Percentiles rank a stretch among this genome's conserved stretches.
These are phyloP conservation scores for Rhagophthalmus giganteus DNA, from an alignment of 2,888 invertebrate genomes.

Conservation along the genomic window DNA sequence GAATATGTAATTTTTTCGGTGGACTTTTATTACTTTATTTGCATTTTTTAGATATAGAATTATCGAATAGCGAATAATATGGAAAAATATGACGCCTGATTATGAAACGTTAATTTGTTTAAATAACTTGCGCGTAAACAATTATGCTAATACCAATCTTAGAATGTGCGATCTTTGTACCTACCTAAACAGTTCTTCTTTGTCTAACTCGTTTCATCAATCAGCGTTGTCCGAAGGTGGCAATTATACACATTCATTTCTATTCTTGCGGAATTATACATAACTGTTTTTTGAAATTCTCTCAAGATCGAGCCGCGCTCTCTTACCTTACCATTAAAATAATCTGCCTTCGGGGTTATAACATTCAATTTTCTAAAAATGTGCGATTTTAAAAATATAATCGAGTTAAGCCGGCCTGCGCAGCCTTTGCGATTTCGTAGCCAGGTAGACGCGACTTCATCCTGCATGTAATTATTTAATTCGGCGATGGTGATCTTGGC, in stretches of 20 bases:
- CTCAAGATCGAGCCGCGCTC: conserved; percentile 3
- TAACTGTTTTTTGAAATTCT: conserved; percentile 13
- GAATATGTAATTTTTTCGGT: neutral
- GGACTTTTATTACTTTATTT: neutral
- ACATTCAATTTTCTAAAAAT: conserved; percentile 4
- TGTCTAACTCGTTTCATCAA: conserved; percentile 15
- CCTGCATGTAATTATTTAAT: conserved; percentile 32
- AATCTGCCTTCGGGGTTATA: neutral
- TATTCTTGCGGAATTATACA: conserved; percentile 12
- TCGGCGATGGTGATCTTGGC: conserved; percentile 30
- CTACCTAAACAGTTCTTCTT: conserved; percentile 2
- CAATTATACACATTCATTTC: conserved; percentile 20
- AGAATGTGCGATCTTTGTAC: neutral
- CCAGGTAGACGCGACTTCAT: conserved; percentile 18
- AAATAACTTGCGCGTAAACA: conserved; percentile 4
- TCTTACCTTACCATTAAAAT: conserved; percentile 8
- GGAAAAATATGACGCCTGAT: neutral
- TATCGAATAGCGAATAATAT: neutral
- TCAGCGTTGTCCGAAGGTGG: conserved; percentile 12
- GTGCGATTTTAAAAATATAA: conserved; percentile 8
- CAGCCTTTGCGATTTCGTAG: conserved; percentile 11
- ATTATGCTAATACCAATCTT: conserved; percentile 10
- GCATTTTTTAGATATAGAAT: neutral
- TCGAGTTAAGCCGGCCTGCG: conserved; percentile 1
- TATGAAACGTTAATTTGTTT: too few relatives aligned